A percentile compares a stretch with the other conserved stretches of the same genome.
Conservation (phyloP, 2,797 vertebrate genomes). For the Acipenser ruthenus region DNA sequence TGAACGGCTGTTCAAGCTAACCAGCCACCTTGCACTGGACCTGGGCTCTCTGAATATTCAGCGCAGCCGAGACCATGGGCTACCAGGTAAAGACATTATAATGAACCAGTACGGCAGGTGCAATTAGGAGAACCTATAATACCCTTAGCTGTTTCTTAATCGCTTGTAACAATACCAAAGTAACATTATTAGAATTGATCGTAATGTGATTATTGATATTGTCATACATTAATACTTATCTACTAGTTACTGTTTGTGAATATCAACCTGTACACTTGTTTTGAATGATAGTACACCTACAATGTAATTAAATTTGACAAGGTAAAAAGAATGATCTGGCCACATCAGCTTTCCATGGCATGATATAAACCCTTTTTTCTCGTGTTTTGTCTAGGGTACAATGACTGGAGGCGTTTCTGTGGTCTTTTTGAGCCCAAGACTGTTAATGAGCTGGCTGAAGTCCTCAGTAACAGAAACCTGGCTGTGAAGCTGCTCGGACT, state of each 20-base stretch:
- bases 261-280: too few species aligned
- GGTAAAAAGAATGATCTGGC: too few species aligned
- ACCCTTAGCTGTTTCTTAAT: neutral
- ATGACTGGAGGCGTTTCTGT: conserved; percentile 72
- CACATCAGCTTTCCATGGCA: too few species aligned
- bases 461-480: conserved; percentile 52
- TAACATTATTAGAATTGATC: too few species aligned
- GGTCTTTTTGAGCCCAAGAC: conserved; percentile 66
- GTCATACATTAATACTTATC: too few species aligned
- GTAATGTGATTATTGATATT: too few species aligned
- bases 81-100: conserved; percentile 57
- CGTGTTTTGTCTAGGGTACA: conserved; percentile 64
- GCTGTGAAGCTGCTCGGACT: conserved; percentile 60
- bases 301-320: too few species aligned
- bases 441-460: conserved; percentile 44
- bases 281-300: too few species aligned
- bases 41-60: conserved; percentile 78
- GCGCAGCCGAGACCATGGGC: conserved; percentile 69
- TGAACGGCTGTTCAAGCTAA: conserved; percentile 56
- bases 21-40: conserved; percentile 59
- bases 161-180: neutral
- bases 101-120: too few species aligned
- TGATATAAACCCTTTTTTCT: too few species aligned
- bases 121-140: too few species aligned
- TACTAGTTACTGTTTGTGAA: neutral